These are phyloP conservation scores for Hyphantria cunea DNA, from an alignment of 1,140 invertebrate species.

Conservation along the genomic window DNA sequence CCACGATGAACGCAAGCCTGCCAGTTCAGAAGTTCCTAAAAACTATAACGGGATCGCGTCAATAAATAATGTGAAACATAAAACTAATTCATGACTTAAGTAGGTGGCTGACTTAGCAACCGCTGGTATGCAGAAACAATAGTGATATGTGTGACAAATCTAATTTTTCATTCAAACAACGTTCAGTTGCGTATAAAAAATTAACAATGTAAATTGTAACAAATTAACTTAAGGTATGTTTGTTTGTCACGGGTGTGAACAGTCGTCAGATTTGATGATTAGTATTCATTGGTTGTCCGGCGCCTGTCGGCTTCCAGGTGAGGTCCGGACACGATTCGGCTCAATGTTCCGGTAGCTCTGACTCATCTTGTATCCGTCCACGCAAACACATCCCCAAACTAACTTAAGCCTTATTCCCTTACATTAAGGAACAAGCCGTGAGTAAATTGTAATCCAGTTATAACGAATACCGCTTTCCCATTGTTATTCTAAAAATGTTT, in stretches of 20 bases:
- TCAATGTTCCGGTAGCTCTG: conserved; percentile 58
- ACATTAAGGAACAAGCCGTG: conserved; percentile 8
- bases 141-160: not conserved
- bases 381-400: not conserved
- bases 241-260: conserved; percentile 2
- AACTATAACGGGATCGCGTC: too few relatives aligned
- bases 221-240: conserved; percentile 16
- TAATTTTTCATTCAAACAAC: conserved; percentile 16
- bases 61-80: too few relatives aligned
- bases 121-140: not conserved
- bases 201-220: conserved; percentile 29
- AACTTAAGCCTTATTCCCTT: conserved; percentile 28
- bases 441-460: conserved; percentile 6
- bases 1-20: too few relatives aligned
- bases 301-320: conserved; percentile 38
- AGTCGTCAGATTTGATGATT: conserved; percentile 31
- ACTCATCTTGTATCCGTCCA: conserved; percentile 54
- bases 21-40: too few relatives aligned
- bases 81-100: too few relatives aligned
- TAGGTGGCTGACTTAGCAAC: too few relatives aligned
- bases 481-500: conserved; percentile 52
- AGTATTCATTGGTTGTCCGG: conserved; percentile 39
- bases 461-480: conserved; percentile 38
- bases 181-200: conserved; percentile 14
- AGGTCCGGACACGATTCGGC: conserved; percentile 52